Evolutionary conservation across 2,113 vertebrate species (phyloP).

Genomic region (Bambusicola thoracicus): DNA sequence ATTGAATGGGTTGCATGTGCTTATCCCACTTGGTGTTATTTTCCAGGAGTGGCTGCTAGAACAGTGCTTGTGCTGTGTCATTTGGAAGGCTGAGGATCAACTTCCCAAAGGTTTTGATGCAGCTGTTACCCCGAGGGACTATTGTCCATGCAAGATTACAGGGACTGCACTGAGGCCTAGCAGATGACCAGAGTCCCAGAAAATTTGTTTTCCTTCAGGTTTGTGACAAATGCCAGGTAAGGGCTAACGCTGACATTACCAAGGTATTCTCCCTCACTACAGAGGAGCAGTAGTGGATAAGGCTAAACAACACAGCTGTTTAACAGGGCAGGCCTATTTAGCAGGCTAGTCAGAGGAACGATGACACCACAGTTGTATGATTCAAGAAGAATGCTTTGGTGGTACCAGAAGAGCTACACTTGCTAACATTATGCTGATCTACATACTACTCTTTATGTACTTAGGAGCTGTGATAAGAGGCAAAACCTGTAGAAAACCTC

Average conservation of each 20-base stretch:
- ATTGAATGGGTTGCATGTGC: background rate
- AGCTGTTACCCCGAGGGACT: background rate
- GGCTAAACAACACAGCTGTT: background rate
- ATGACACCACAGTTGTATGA: background rate
- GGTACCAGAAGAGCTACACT: background rate
- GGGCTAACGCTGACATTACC: background rate
- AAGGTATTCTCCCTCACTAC: background rate
- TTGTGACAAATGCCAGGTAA: rapidly evolving
- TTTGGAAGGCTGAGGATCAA: background rate
- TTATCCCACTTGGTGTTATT: background rate
- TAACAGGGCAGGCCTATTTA: background rate
- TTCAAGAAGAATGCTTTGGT: background rate
- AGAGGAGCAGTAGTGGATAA: background rate
- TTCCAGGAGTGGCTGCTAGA: background rate
- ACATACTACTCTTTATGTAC: background rate
- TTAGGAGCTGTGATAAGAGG: background rate
- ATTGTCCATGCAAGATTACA: background rate
- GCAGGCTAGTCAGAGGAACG: background rate
- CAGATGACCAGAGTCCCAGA: background rate
- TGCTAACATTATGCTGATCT: background rate
- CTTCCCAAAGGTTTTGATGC: background rate
- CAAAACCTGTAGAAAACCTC: background rate
- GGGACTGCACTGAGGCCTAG: background rate
- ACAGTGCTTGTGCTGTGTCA: background rate
- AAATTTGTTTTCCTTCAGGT: background rate